A percentile compares a stretch with the other conserved stretches of the same genome.
phyloP scores from a whole-genome alignment of 2,113 vertebrate species.

The Cebus imitator region DNA sequence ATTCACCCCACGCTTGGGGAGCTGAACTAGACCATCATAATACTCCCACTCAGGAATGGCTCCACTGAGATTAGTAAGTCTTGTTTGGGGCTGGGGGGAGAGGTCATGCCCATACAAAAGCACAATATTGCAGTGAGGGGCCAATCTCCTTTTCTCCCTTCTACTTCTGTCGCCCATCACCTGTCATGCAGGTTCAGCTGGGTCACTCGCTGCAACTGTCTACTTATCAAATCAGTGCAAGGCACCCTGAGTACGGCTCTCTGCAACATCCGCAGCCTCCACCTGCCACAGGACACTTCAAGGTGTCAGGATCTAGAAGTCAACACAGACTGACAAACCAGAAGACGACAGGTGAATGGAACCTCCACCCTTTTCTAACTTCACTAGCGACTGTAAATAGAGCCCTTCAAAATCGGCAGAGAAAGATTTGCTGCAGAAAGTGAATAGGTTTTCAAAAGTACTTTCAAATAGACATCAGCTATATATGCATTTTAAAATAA shows the following conservation, averaged over 20 bases:
- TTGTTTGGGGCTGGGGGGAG: fast-evolving
- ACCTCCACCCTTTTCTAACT: background rate
- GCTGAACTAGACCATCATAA: background rate
- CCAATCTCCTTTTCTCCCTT: background rate
- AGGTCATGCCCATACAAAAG: background rate
- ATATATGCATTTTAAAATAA: background rate
- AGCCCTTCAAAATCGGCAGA: background rate
- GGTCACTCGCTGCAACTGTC: background rate
- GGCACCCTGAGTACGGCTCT: too few relatives aligned
- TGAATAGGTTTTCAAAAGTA: background rate
- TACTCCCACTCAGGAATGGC: background rate
- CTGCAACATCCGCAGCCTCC: background rate
- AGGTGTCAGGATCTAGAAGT: background rate
- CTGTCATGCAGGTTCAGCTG: background rate
- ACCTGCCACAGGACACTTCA: background rate
- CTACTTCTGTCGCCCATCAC: background rate
- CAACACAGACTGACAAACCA: background rate
- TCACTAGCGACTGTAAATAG: background rate
- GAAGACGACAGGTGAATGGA: background rate
- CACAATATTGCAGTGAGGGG: fast-evolving
- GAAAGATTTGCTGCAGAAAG: background rate
- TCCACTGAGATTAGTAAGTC: background rate
- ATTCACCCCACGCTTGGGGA: background rate
- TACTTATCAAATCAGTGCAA: background rate
- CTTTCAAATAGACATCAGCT: background rate